Base-by-base conservation (phyloP, 2,797 vertebrate genomes). In the Dermochelys coriacea region DNA sequence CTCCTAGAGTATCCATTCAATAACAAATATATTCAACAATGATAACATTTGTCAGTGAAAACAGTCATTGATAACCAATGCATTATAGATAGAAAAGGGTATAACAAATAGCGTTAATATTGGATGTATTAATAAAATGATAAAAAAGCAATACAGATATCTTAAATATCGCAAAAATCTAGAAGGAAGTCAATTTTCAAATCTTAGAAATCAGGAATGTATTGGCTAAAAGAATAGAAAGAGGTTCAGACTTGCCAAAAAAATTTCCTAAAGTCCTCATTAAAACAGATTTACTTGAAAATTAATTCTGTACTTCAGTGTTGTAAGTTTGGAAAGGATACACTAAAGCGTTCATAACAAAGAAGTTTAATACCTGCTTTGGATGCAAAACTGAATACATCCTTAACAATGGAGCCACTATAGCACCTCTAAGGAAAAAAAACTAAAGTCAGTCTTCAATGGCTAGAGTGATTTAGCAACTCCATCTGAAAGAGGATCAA, bases 401-500 rank as follows among this genome's bases (percentile, higher is more conserved):
- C 34, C 9, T 55, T 91, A 91, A 89, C 4, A 77, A 84, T 9
- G 61, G 49, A 85, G 74, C 6, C 31, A 64, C 82, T 82, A 91
- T 5, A 1, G 18, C 79, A 15, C 29, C 64, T 87, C 79, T 77
- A 94, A 52, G 25, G n/a, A 91, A 18, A 50, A 91, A 29, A 50
- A 96, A 86, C 89, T 37, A 78, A 94, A 86, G 11, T 45, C 79
- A 80, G 82, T 82, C 29, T 93, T 95, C 41, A 31, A 88, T 80
- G 50, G 51, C 57, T 95, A 88, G 83, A 92, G 92, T 6, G 14
- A 96, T 89, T 90, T 87, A 96, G 86, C 47, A 94, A 27, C 31
- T 74, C 50, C 27, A 19, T 55, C 81, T 95, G 88, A 95, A 95
- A 96, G 68, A 96, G 34, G 71, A 94, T 45, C 16, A 29, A 31